A percentile compares a stretch with the other conserved stretches of the same genome.
phyloP scores from a whole-genome alignment of 2,888 invertebrate species.

The Platycheirus rosarum region DNA sequence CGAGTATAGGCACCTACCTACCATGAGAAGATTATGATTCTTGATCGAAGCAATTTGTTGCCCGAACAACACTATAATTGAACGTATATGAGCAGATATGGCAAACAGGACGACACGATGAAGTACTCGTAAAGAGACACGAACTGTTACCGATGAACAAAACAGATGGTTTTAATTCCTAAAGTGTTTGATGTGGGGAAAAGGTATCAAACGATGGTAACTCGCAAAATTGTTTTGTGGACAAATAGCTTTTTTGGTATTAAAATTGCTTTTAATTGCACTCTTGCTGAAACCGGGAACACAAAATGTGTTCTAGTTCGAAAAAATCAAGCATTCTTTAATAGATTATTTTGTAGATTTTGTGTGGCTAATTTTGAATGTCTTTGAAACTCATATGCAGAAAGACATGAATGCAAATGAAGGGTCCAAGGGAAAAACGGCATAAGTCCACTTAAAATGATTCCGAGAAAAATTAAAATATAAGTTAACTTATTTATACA shows the following conservation, averaged over 20 bases:
- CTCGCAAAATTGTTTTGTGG: not conserved
- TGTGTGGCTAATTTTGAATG: too few species aligned
- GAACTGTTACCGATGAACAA: slow-evolving; percentile 6
- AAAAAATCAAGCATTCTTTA: too few species aligned
- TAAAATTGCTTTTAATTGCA: not conserved
- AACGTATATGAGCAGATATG: not conserved
- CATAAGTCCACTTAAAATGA: too few species aligned
- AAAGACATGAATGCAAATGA: too few species aligned
- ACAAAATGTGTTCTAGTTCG: too few species aligned
- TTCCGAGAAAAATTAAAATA: too few species aligned
- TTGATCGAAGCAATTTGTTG: slow-evolving; percentile 40
- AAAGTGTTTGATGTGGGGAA: slow-evolving; percentile 22
- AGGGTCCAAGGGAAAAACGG: too few species aligned
- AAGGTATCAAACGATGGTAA: slow-evolving; percentile 1
- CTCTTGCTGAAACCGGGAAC: too few species aligned
- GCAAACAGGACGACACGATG: not conserved
- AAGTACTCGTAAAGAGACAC: not conserved
- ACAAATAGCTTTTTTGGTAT: not conserved
- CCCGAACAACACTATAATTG: slow-evolving; percentile 35
- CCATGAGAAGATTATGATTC: slow-evolving; percentile 47
- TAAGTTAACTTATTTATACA: too few species aligned
- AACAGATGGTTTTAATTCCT: slow-evolving; percentile 29
- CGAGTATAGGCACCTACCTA: too few species aligned
- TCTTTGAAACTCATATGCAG: too few species aligned
- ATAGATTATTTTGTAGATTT: too few species aligned